Evolutionary conservation across 2,888 invertebrate species (phyloP), one percentile per base, ranked within the genome.

Genomic region (Polydrusus tereticollis): DNA sequence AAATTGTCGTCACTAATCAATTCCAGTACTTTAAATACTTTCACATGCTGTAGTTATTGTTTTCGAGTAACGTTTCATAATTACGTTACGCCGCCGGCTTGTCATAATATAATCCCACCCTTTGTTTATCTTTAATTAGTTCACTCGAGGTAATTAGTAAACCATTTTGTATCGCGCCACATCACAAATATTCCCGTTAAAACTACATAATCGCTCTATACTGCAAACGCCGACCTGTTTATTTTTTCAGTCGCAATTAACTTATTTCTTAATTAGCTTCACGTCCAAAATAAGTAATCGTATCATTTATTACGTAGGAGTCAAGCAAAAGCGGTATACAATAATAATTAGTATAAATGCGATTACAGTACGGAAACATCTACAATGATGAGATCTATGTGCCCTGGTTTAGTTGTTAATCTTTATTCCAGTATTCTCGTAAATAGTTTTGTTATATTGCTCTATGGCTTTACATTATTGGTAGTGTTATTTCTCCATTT

Each of bases 241-340:
- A 41, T 45, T 45, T 45, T 45, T 45, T 20, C 20, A 45, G 45
- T 45, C 45, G 18, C 20, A 45, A 45, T 45, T 45, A 45, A 18
- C 21, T 45, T 20, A 20, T 45, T 45, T 21, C 20, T 45, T 45
- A 45, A 45, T 45, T 45, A 45, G 20, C 20, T 45, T 45, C 10
- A 20, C 4, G 45, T 45, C 21, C 20, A 8, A 18, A 1, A 7
- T 45, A 45, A 45, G 20, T 45, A 45, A 20, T 45, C 18, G 20
- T 5, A 20, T 45, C 20, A 45, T 45, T 45, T 45, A 45, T 45
- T 45, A 45, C 5, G 7, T 20, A 41, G n/a, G n/a, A n/a, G n/a
- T n/a, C n/a, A n/a, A n/a, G n/a, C n/a, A n/a, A n/a, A n/a, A n/a
- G n/a, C n/a, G n/a, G n/a, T n/a, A n/a, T n/a, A n/a, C n/a, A n/a